phyloP scores from a whole-genome alignment of 2,797 vertebrate genomes.

The Botia kubotai region DNA sequence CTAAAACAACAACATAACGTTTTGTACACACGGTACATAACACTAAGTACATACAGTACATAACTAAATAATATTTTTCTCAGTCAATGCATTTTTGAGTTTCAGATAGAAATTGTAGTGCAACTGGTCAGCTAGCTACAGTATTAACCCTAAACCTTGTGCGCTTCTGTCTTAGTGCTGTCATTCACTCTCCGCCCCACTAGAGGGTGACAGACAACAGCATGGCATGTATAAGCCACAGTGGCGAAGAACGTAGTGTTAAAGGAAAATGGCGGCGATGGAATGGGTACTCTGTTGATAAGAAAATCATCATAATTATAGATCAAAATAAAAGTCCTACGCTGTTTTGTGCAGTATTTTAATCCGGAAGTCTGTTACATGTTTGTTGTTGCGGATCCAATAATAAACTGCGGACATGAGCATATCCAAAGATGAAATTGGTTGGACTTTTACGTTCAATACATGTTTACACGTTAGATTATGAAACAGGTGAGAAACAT shows the following conservation, averaged over 20 bases:
- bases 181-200: conserved; percentile 20
- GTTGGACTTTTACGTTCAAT: not conserved
- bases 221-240: not conserved
- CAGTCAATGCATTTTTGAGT: not conserved
- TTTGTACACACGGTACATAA: too few species aligned
- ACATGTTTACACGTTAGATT: conserved; percentile 80
- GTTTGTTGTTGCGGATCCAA: not conserved
- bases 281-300: conserved; percentile 91
- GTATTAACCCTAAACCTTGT: not conserved
- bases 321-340: not conserved
- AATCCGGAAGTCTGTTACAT: not conserved
- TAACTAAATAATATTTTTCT: not conserved
- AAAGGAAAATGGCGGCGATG: conserved; percentile 85
- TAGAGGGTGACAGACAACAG: conserved; percentile 25
- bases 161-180: not conserved
- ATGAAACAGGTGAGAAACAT: conserved; percentile 87
- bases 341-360: not conserved
- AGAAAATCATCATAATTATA: not conserved
- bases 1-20: not conserved
- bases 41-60: too few species aligned
- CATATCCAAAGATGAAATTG: not conserved
- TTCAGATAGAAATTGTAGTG: not conserved
- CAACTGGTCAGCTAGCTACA: too few species aligned
- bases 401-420: not conserved
- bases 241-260: conserved; percentile 51